Conservation (phyloP, 2,113 vertebrate genomes). For the Geococcyx californianus region DNA sequence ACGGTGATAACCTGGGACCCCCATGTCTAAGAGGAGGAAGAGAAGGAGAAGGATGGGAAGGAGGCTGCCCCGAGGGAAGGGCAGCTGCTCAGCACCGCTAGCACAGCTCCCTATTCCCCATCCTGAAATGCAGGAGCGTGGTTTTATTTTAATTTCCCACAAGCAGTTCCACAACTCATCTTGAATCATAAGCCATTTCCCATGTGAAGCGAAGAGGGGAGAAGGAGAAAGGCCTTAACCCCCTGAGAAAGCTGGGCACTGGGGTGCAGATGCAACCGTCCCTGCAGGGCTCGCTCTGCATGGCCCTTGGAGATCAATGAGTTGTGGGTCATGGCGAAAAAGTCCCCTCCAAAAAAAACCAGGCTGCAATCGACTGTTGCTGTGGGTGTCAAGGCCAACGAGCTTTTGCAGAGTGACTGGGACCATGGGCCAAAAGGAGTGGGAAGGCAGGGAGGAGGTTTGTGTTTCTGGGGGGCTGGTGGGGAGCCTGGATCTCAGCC, state of each 20-base stretch:
- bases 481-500: not conserved
- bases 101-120: not conserved
- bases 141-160: not conserved
- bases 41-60: not conserved
- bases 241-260: not conserved
- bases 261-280: not conserved
- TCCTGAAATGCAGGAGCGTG: not conserved
- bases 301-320: not conserved
- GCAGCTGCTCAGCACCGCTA: not conserved
- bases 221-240: not conserved
- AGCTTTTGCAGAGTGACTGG: not conserved
- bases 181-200: not conserved
- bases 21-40: not conserved
- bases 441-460: not conserved
- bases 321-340: not conserved
- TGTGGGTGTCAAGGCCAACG: rapidly evolving
- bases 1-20: not conserved
- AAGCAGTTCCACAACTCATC: not conserved
- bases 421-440: not conserved
- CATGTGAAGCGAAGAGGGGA: not conserved
- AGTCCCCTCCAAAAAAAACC: not conserved
- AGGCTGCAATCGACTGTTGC: not conserved
- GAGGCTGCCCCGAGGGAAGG: not conserved
- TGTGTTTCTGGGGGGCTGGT: not conserved
- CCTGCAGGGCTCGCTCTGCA: rapidly evolving